Conservation (phyloP, 2,888 invertebrate species). For the Alcis repandata region DNA sequence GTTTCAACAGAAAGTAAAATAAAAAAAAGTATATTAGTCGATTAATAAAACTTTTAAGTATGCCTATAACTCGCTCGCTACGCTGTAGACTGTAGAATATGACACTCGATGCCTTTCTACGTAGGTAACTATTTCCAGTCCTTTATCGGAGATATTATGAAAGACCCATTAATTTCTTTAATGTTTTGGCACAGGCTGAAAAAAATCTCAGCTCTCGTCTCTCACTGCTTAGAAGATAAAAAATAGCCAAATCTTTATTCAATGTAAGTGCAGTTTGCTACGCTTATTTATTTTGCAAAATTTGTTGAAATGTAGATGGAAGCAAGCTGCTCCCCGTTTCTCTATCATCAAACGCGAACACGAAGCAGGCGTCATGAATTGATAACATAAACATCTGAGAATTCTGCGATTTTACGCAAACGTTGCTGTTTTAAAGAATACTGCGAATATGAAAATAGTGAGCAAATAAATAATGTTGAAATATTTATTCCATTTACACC, state of each 20-base stretch:
- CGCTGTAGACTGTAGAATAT: too few species aligned
- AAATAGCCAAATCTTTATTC: background rate
- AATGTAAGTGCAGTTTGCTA: background rate
- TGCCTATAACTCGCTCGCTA: too few species aligned
- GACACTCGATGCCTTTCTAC: too few species aligned
- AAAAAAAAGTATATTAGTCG: too few species aligned
- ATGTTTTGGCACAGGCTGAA: too few species aligned
- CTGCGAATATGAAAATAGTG: slow-evolving; percentile 7
- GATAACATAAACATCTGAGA: slow-evolving; percentile 14
- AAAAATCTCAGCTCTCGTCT: too few species aligned
- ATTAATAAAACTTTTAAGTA: too few species aligned
- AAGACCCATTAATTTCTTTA: too few species aligned
- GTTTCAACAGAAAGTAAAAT: too few species aligned
- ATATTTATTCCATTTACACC: slow-evolving; percentile 52
- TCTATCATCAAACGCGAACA: slow-evolving; percentile 8
- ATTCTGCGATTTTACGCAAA: slow-evolving; percentile 1
- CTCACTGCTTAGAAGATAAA: too few species aligned
- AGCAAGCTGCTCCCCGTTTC: slow-evolving; percentile 12
- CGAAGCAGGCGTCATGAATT: slow-evolving; percentile 7
- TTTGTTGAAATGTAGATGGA: background rate
- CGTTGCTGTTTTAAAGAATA: background rate
- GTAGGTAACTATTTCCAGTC: too few species aligned
- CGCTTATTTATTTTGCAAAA: background rate
- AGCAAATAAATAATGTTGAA: slow-evolving; percentile 49
- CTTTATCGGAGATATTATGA: too few species aligned